A percentile compares a stretch with the other conserved stretches of the same genome.
Conservation (phyloP, 2,888 invertebrate genomes). For the Chironomus riparius region DNA sequence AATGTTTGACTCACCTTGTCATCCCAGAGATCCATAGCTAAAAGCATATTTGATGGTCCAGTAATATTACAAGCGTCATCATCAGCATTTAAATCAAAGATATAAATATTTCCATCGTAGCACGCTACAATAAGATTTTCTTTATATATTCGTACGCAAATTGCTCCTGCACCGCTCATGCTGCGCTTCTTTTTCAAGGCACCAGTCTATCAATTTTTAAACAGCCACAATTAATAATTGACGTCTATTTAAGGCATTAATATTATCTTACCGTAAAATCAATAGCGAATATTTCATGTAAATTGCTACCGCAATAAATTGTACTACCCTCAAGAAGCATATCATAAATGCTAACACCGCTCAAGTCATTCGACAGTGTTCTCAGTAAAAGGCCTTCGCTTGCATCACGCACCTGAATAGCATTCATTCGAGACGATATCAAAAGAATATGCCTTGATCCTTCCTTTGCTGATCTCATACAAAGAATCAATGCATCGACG, state of each 20-base stretch:
- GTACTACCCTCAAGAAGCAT: constrained; percentile 56
- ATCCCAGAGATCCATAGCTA: constrained; percentile 58
- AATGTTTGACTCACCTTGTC: constrained; percentile 46
- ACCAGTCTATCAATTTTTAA: constrained; percentile 50
- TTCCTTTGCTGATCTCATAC: constrained; percentile 62
- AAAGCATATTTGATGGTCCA: constrained; percentile 62
- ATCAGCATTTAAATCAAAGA: constrained; percentile 47
- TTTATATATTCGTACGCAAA: constrained; percentile 57
- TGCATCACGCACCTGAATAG: constrained; percentile 64
- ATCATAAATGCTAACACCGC: constrained; percentile 51
- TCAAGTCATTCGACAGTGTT: constrained; percentile 49
- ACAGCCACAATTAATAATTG: background rate
- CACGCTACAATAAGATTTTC: constrained; percentile 61
- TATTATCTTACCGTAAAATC: constrained; percentile 58
- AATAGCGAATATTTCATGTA: constrained; percentile 60
- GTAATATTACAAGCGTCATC: constrained; percentile 50
- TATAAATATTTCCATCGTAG: constrained; percentile 69
- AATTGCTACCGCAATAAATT: constrained; percentile 69
- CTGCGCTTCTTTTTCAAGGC: constrained; percentile 48
- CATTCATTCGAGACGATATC: constrained; percentile 59
- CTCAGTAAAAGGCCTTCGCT: constrained; percentile 58
- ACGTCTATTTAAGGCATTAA: background rate
- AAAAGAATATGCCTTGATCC: constrained; percentile 58
- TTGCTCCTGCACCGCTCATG: constrained; percentile 58
- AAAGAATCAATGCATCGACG: constrained; percentile 56